These are phyloP conservation scores for Xylocampa areola DNA, from an alignment of 2,888 invertebrate genomes.

Conservation along the genomic window DNA sequence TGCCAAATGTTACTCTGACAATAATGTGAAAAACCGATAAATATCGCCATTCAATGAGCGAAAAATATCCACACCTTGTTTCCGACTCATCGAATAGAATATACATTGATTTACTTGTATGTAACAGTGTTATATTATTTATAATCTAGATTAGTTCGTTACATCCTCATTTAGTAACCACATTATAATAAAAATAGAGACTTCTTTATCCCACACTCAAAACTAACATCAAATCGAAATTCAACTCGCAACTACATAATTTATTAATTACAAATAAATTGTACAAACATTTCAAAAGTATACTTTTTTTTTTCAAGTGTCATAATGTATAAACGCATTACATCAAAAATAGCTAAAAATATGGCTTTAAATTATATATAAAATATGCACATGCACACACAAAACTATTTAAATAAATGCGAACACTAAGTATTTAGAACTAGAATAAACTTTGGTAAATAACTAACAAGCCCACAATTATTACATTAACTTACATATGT, in stretches of 20 bases:
- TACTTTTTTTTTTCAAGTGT: constrained; percentile 36
- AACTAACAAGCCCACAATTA: constrained; percentile 43
- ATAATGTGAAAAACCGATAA: constrained; percentile 76
- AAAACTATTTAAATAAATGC: constrained; percentile 61
- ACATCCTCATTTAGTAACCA: constrained; percentile 60
- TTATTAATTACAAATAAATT: constrained; percentile 55
- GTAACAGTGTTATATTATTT: constrained; percentile 71
- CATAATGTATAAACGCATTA: constrained; percentile 39
- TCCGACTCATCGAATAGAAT: constrained; percentile 63
- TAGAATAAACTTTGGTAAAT: constrained; percentile 62
- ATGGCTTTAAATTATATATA: constrained; percentile 50
- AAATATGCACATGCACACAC: constrained; percentile 50
- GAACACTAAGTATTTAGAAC: constrained; percentile 42
- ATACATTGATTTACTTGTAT: constrained; percentile 65
- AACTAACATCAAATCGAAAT: constrained; percentile 64
- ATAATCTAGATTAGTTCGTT: constrained; percentile 70
- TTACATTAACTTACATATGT: constrained; percentile 18
- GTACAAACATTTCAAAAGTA: constrained; percentile 58
- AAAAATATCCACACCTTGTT: constrained; percentile 51
- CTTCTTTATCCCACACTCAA: constrained; percentile 65
- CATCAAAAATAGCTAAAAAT: constrained; percentile 51
- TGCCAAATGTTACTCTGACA: constrained; percentile 77
- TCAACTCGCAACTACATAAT: constrained; percentile 55
- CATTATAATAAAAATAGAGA: constrained; percentile 73
- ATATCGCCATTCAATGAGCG: constrained; percentile 69